A percentile compares a stretch with the other conserved stretches of the same genome.
Evolutionary conservation across 2,888 invertebrate species (phyloP).

Genomic region (Aphidoletes aphidimyza): DNA sequence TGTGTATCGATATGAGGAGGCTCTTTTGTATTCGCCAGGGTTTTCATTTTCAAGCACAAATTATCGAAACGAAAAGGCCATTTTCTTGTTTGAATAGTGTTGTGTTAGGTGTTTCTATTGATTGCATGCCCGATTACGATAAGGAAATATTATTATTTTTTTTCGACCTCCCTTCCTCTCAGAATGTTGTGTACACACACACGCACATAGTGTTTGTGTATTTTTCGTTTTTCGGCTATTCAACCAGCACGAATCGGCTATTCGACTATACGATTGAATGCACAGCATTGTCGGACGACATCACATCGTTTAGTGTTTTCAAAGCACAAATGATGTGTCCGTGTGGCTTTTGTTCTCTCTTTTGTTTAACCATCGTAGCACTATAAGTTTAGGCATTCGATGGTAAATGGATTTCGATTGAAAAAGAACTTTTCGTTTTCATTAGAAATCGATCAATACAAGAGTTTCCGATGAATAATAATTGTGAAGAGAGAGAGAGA

Average conservation of each 20-base stretch:
- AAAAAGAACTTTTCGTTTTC: background rate
- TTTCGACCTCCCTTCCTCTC: background rate
- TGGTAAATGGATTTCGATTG: background rate
- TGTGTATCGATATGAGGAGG: background rate
- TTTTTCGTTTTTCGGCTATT: background rate
- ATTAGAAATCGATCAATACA: no score
- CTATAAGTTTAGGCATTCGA: background rate
- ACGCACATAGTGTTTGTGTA: no score
- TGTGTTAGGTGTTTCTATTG: slow-evolving; percentile 41
- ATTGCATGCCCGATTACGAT: slow-evolving; percentile 28
- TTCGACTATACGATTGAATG: background rate
- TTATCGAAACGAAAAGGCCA: slow-evolving; percentile 1
- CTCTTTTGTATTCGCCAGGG: slow-evolving; percentile 19
- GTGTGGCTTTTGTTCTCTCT: background rate
- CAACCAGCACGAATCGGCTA: background rate
- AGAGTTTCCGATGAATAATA: no score
- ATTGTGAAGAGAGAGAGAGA: no score
- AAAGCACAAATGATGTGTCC: background rate
- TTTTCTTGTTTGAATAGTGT: slow-evolving; percentile 42
- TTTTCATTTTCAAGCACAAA: slow-evolving; percentile 10
- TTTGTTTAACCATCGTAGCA: background rate
- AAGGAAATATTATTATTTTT: slow-evolving; percentile 20
- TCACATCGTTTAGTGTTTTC: slow-evolving; percentile 23
- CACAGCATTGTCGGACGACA: background rate
- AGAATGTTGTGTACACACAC: no score